Percentiles rank a stretch among this genome's conserved stretches.
Evolutionary conservation across 2,888 invertebrate species (phyloP).

Genomic region (Anaspis maculata): DNA sequence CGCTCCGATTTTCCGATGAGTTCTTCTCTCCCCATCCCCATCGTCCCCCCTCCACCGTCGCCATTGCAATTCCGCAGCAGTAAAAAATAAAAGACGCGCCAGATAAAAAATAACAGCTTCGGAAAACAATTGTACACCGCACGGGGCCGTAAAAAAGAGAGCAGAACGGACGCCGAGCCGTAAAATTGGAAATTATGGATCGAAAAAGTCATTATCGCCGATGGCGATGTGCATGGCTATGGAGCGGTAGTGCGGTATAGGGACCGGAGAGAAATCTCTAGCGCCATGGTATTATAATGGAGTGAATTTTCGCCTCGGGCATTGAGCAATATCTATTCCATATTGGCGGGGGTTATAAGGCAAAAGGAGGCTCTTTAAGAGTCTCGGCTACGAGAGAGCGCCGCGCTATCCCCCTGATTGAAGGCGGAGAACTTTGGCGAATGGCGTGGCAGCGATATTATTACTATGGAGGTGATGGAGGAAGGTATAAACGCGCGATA

Average conservation of each 20-base stretch:
- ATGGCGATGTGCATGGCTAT: slow-evolving; percentile 16
- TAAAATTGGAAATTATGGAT: slow-evolving; percentile 27
- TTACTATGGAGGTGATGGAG: too few relatives aligned
- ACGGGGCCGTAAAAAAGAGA: slow-evolving; percentile 7
- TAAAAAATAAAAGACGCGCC: slow-evolving; percentile 5
- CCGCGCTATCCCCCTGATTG: too few relatives aligned
- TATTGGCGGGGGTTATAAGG: too few relatives aligned
- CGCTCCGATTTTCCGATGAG: too few relatives aligned
- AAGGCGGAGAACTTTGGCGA: too few relatives aligned
- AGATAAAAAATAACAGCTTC: slow-evolving; percentile 14
- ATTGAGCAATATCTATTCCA: slow-evolving; percentile 17
- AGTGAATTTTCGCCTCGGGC: slow-evolving; percentile 17
- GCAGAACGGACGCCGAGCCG: slow-evolving; percentile 18
- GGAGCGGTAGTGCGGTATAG: slow-evolving; percentile 16
- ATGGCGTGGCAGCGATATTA: too few relatives aligned
- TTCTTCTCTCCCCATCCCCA: too few relatives aligned
- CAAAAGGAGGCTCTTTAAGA: slow-evolving; percentile 13
- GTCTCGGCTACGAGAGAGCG: slow-evolving; percentile 14
- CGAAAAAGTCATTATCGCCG: slow-evolving; percentile 23
- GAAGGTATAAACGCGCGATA: too few relatives aligned
- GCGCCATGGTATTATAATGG: slow-evolving; percentile 19
- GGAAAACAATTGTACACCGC: too few relatives aligned
- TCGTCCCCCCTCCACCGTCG: too few relatives aligned
- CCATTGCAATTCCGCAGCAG: slow-evolving; percentile 6
- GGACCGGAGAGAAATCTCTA: slow-evolving; percentile 21